Percentiles rank a stretch among this genome's conserved stretches.
Conservation (phyloP, 2,113 vertebrate genomes). For the Mustelus asterias region DNA sequence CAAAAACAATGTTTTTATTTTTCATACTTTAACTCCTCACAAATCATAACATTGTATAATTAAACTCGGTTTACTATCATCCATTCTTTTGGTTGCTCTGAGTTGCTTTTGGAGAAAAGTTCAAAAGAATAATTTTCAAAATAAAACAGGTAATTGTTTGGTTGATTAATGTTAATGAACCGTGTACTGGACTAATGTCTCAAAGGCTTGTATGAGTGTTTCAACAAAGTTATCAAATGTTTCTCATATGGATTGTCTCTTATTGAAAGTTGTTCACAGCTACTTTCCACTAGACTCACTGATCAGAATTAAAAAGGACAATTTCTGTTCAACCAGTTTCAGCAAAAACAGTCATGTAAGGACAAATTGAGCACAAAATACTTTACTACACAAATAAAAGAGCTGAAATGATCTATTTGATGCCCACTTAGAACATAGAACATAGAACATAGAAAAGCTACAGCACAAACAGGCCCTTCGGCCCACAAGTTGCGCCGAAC, state of each 20-base stretch:
- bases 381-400: background rate
- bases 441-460: too few species aligned
- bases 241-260: background rate
- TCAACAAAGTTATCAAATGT: background rate
- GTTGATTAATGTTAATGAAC: background rate
- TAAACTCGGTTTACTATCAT: background rate
- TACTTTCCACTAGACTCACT: background rate
- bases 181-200: background rate
- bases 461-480: too few species aligned
- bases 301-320: background rate
- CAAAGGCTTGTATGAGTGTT: background rate
- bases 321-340: background rate
- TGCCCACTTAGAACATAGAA: too few species aligned
- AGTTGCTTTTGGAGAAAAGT: background rate
- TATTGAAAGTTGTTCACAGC: background rate
- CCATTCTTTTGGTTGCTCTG: background rate
- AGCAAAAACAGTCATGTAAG: background rate
- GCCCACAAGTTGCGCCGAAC: too few species aligned
- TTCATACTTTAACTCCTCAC: background rate
- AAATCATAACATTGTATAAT: background rate
- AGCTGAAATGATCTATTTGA: background rate
- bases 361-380: background rate
- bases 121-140: slow-evolving; percentile 1
- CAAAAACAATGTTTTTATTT: background rate
- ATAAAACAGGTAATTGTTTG: background rate